A percentile compares a stretch with the other conserved stretches of the same genome.
Evolutionary conservation across 2,113 vertebrate genomes (phyloP).

Genomic region (Indicator indicator): DNA sequence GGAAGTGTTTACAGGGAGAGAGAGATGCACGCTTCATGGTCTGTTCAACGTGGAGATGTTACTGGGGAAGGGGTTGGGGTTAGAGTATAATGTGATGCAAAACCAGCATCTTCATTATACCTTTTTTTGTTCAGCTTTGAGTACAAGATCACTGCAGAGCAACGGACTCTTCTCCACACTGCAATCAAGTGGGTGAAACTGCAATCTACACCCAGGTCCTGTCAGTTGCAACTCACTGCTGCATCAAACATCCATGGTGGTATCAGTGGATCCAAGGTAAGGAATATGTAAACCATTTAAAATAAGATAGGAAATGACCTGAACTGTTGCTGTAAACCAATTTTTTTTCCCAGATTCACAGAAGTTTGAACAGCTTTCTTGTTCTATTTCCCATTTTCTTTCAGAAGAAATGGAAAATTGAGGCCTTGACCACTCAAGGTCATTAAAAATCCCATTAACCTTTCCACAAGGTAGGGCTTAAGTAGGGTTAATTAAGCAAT

Average conservation of each 20-base stretch:
- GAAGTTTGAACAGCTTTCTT: slow-evolving; percentile 60
- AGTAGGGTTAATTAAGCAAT: slow-evolving; percentile 75
- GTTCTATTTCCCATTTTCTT: slow-evolving; percentile 69
- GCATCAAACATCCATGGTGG: not conserved
- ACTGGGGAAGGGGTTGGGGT: not conserved
- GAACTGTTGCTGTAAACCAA: slow-evolving; percentile 25
- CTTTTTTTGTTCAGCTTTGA: not conserved
- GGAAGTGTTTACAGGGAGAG: not conserved
- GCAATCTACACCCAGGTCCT: not conserved
- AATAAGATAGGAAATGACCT: slow-evolving; percentile 10
- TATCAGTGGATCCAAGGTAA: not conserved
- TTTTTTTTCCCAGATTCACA: not conserved
- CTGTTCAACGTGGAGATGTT: not conserved
- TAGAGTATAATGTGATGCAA: not conserved
- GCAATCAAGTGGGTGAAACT: accelerated
- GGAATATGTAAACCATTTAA: not conserved
- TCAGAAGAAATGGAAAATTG: slow-evolving; percentile 72
- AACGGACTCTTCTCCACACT: not conserved
- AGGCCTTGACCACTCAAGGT: slow-evolving; percentile 75
- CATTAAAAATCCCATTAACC: slow-evolving; percentile 76
- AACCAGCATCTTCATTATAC: not conserved
- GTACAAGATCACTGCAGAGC: not conserved
- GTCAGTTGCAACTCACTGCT: not conserved
- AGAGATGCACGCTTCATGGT: too few relatives aligned
- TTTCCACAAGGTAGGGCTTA: slow-evolving; percentile 71